Evolutionary conservation across 2,113 vertebrate species (phyloP).

Genomic region (Gnathochromis pfefferi): DNA sequence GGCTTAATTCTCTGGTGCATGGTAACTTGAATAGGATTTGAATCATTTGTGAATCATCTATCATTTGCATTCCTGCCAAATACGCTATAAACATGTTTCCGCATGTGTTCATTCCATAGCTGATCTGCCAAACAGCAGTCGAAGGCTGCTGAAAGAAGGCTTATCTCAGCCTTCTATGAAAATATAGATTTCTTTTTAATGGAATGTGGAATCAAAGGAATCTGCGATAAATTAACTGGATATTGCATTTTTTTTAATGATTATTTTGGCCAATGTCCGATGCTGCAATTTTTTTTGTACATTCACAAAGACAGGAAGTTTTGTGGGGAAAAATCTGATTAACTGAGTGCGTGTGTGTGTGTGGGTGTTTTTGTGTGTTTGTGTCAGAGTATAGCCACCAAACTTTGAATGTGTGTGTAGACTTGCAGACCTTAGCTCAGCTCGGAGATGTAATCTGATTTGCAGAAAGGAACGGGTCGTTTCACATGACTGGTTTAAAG

Average conservation of each 20-base stretch:
- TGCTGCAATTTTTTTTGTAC: not conserved
- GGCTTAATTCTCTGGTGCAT: constrained; percentile 1
- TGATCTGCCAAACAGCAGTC: constrained; percentile 50
- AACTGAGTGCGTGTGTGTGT: not conserved
- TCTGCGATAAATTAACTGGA: not conserved
- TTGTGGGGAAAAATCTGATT: constrained; percentile 53
- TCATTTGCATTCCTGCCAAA: constrained; percentile 50
- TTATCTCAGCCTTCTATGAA: constrained; percentile 16
- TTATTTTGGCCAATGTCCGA: not conserved
- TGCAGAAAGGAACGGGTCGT: constrained; percentile 64
- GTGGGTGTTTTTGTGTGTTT: not conserved
- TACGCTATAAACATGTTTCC: constrained; percentile 56
- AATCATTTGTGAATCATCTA: constrained; percentile 54
- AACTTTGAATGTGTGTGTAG: constrained; percentile 38
- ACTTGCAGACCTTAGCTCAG: constrained; percentile 58
- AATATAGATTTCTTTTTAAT: not conserved
- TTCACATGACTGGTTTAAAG: constrained; percentile 76
- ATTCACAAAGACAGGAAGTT: not conserved
- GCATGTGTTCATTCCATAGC: constrained; percentile 56
- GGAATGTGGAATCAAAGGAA: not conserved
- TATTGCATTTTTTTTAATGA: not conserved
- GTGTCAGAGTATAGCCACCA: not conserved
- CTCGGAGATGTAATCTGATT: constrained; percentile 72
- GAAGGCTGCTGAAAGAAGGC: constrained; percentile 20
- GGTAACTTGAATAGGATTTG: constrained; percentile 32